Percentiles rank a stretch among this genome's conserved stretches.
Conservation (phyloP, 2,113 vertebrate genomes). For the Grallaria varia region DNA sequence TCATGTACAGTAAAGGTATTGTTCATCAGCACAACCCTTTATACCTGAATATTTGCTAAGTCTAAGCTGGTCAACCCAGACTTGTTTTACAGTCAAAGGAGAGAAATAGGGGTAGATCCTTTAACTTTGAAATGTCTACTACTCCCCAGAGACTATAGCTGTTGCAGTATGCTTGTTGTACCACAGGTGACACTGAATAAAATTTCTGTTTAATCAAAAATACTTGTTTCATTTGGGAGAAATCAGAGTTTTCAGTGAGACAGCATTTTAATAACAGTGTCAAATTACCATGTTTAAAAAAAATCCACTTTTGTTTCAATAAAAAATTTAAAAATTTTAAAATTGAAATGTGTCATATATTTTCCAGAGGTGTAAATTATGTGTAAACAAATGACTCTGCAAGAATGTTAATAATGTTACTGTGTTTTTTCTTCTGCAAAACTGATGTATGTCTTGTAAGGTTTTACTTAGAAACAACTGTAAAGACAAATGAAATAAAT, state of each 20-base stretch:
- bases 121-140: background rate
- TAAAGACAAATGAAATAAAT: background rate
- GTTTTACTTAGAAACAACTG: background rate
- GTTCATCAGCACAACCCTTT: background rate
- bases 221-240: background rate
- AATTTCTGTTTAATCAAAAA: background rate
- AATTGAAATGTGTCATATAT: background rate
- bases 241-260: background rate
- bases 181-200: fast-evolving
- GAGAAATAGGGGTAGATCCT: background rate
- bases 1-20: background rate
- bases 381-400: background rate
- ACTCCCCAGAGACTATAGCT: background rate
- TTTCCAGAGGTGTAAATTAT: background rate
- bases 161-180: background rate
- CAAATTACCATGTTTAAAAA: background rate
- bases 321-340: background rate
- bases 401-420: background rate
- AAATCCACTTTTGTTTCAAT: background rate
- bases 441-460: background rate
- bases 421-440: background rate
- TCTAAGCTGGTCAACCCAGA: background rate
- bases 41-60: background rate
- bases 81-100: background rate
- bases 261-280: background rate